Conservation (phyloP, 2,797 vertebrate species). For the Micropoecilia bifurca region DNA sequence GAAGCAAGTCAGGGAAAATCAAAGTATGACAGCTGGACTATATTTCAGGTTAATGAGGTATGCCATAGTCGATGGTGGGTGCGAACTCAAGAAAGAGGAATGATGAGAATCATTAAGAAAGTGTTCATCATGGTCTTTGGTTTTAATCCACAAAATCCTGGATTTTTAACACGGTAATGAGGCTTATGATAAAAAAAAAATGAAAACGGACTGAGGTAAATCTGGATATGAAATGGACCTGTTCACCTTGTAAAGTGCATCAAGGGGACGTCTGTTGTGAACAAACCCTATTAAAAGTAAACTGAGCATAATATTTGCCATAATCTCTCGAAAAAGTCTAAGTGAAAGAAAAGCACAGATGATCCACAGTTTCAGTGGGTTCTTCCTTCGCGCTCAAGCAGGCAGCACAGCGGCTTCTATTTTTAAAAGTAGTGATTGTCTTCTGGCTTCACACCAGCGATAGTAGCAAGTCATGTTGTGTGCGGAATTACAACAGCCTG, state of each 20-base stretch:
- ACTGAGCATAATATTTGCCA: not conserved
- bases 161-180: not conserved
- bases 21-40: not conserved
- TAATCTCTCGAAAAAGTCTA: not conserved
- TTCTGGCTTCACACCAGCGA: conserved; percentile 26
- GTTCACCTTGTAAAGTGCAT: not conserved
- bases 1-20: not conserved
- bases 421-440: conserved; percentile 21
- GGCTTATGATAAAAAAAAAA: not conserved
- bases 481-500: conserved; percentile 60
- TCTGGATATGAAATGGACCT: not conserved
- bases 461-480: conserved; percentile 48
- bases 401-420: conserved; percentile 4
- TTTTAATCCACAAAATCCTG: not conserved
- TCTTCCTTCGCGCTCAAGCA: conserved; percentile 1
- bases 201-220: not conserved
- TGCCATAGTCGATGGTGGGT: not conserved
- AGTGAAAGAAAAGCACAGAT: not conserved
- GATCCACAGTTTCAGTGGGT: not conserved
- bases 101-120: not conserved
- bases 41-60: conserved; percentile 1
- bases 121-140: not conserved
- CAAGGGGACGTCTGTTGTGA: not conserved
- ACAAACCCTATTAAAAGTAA: not conserved
- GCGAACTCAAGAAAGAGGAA: not conserved